Conservation (phyloP, 2,888 invertebrate genomes). For the Dynastes hyllus region DNA sequence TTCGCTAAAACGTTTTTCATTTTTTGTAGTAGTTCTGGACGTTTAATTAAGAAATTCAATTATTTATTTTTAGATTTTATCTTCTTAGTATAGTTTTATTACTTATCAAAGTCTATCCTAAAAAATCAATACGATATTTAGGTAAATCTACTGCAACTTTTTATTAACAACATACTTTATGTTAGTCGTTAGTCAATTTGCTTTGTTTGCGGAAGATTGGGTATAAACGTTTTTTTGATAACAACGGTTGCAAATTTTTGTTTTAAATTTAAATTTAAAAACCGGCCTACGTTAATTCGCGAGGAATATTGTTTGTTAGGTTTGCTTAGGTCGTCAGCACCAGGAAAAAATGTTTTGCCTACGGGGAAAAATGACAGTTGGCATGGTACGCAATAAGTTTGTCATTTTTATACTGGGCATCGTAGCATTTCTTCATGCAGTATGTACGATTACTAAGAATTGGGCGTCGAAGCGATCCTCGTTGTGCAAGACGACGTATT, state of each 20-base stretch:
- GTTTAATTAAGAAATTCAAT: too few species aligned
- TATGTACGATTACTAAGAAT: constrained; percentile 43
- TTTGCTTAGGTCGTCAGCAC: constrained; percentile 42
- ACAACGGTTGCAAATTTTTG: constrained; percentile 26
- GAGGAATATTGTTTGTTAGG: constrained; percentile 28
- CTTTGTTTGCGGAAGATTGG: constrained; percentile 27
- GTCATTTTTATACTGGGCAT: too few species aligned
- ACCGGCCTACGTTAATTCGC: constrained; percentile 25
- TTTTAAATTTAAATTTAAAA: too few species aligned
- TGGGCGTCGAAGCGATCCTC: constrained; percentile 25
- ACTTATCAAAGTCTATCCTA: too few species aligned
- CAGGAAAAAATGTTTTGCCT: constrained; percentile 34
- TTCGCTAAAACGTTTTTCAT: too few species aligned
- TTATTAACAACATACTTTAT: background rate
- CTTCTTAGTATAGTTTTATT: too few species aligned
- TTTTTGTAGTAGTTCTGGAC: too few species aligned
- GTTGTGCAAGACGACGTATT: constrained; percentile 19
- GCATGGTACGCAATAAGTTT: constrained; percentile 26
- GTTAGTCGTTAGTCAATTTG: constrained; percentile 6
- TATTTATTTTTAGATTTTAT: too few species aligned
- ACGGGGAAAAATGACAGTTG: constrained; percentile 30
- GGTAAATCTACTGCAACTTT: too few species aligned
- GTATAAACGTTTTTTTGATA: constrained; percentile 5
- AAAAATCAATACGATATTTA: too few species aligned
- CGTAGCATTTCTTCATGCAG: constrained; percentile 65